Conservation (phyloP, 1,140 invertebrate genomes). For the Helicoverpa zea region DNA sequence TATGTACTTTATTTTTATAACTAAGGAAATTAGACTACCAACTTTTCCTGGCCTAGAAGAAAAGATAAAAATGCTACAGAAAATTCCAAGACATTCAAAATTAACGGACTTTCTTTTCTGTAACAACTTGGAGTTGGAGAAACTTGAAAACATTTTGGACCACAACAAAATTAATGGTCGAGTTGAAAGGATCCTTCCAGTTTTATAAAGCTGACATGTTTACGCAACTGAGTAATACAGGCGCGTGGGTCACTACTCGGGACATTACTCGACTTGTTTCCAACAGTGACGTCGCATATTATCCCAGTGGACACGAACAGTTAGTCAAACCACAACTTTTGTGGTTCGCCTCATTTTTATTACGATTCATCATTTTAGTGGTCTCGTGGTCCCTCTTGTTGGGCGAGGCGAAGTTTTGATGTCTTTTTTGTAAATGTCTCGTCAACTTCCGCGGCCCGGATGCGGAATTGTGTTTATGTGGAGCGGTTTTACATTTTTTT, state of each 20-base stretch:
- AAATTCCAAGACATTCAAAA: too few relatives aligned
- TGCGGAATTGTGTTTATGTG: constrained; percentile 15
- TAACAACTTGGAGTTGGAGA: too few relatives aligned
- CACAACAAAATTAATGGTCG: neutral
- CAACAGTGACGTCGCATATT: constrained; percentile 1
- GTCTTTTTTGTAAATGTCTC: constrained; percentile 10
- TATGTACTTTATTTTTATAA: too few relatives aligned
- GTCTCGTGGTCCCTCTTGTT: constrained; percentile 5
- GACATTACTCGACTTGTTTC: constrained; percentile 38
- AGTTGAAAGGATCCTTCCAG: neutral
- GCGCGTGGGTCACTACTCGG: constrained; percentile 13
- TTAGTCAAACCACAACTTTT: constrained; percentile 31
- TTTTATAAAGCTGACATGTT: constrained; percentile 32
- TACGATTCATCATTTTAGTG: constrained; percentile 18
- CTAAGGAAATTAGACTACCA: too few relatives aligned
- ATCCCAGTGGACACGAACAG: neutral
- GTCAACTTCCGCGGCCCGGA: constrained; percentile 16
- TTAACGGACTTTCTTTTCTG: too few relatives aligned
- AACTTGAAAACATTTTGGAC: too few relatives aligned
- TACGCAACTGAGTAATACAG: constrained; percentile 24
- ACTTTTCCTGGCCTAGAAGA: too few relatives aligned
- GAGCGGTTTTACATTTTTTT: neutral
- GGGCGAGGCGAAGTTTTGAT: constrained; percentile 3
- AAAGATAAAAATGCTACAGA: too few relatives aligned
- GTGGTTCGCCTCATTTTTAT: constrained; percentile 5